phyloP scores from a whole-genome alignment of 2,113 vertebrate genomes.

The Neotragus pygmaeus region DNA sequence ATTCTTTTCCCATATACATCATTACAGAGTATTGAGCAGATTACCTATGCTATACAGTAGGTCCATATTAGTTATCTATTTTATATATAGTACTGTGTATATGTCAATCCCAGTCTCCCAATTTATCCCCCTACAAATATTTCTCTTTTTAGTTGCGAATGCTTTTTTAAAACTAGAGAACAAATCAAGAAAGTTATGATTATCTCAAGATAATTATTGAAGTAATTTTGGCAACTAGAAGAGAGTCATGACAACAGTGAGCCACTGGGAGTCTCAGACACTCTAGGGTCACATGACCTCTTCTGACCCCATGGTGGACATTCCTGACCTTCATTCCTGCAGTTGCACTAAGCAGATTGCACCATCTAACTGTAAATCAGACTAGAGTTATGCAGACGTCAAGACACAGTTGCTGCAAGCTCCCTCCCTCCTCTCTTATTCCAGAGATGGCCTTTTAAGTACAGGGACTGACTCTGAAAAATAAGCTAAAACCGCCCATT shows the following conservation, averaged over 20 bases:
- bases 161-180: conserved; percentile 11
- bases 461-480: not conserved
- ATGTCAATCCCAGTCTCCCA: not conserved
- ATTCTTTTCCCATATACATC: not conserved
- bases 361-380: not conserved
- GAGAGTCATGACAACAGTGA: not conserved
- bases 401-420: not conserved
- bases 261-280: not conserved
- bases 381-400: not conserved
- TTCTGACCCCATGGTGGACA: too few relatives aligned
- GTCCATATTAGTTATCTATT: not conserved
- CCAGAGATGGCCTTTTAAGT: not conserved
- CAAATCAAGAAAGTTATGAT: not conserved
- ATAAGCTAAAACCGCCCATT: not conserved
- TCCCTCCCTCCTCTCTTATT: not conserved
- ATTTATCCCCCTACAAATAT: not conserved
- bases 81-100: not conserved
- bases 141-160: not conserved
- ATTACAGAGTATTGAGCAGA: not conserved
- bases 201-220: not conserved
- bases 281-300: rapidly evolving
- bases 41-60: not conserved
- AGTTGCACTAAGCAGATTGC: not conserved
- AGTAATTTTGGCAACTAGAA: not conserved
- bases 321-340: not conserved